Conservation (phyloP, 2,797 vertebrate species). For the Sebastes nivosus region DNA sequence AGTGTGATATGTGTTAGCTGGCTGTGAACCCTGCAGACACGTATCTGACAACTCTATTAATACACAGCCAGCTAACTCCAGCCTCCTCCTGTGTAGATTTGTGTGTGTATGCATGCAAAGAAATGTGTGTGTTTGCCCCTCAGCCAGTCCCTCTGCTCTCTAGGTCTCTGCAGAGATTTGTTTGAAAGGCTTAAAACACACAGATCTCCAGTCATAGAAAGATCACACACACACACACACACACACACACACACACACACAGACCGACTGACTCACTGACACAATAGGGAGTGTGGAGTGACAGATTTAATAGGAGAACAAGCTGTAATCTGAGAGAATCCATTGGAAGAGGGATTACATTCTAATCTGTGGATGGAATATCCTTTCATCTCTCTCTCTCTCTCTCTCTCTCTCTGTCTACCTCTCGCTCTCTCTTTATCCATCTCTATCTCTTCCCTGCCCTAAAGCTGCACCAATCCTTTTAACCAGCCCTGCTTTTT, state of each 20-base stretch:
- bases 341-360: conserved; percentile 71
- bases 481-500: conserved; percentile 29
- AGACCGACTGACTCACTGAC: conserved; percentile 19
- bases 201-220: conserved; percentile 49
- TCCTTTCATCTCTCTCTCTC: conserved; percentile 60
- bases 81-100: conserved; percentile 9
- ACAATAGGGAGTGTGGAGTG: conserved; percentile 47
- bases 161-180: conserved; percentile 64
- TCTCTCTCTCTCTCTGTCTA: not conserved
- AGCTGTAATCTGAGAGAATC: conserved; percentile 77
- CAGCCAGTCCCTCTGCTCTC: conserved; percentile 53
- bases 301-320: conserved; percentile 75
- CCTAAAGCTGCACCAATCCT: conserved; percentile 50
- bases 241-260: conserved; percentile 5
- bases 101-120: not conserved
- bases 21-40: conserved; percentile 61
- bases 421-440: conserved; percentile 20
- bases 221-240: conserved; percentile 11
- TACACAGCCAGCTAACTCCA: conserved; percentile 57
- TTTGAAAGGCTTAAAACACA: conserved; percentile 65
- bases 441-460: conserved; percentile 42
- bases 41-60: conserved; percentile 74
- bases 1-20: conserved; percentile 59
- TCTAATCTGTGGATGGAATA: conserved; percentile 73
- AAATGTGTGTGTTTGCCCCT: conserved; percentile 7